phyloP scores from a whole-genome alignment of 2,888 invertebrate species.

The Danaus chrysippus region DNA sequence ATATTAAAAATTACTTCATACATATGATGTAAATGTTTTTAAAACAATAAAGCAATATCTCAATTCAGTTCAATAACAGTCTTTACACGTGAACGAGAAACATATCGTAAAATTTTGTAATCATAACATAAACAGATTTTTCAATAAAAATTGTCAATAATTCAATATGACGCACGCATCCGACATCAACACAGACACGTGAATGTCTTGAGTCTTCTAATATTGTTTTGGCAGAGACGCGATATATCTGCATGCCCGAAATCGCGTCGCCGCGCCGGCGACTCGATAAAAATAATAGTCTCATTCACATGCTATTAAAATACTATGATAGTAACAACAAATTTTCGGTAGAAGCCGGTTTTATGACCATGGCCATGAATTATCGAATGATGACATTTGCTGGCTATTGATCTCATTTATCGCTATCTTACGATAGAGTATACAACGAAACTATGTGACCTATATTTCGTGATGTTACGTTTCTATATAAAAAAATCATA shows the following conservation, averaged over 20 bases:
- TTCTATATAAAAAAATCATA: neutral
- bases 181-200: slow-evolving; percentile 39
- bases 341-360: slow-evolving; percentile 68
- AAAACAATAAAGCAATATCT: too few relatives aligned
- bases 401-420: slow-evolving; percentile 20
- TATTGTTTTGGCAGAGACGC: slow-evolving; percentile 60
- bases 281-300: slow-evolving; percentile 69
- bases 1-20: too few relatives aligned
- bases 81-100: too few relatives aligned
- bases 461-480: neutral
- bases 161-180: slow-evolving; percentile 22
- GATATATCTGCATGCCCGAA: slow-evolving; percentile 39
- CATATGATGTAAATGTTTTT: too few relatives aligned
- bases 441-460: neutral
- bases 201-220: slow-evolving; percentile 33
- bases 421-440: neutral
- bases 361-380: slow-evolving; percentile 61
- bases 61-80: too few relatives aligned
- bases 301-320: slow-evolving; percentile 65
- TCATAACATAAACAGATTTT: too few relatives aligned
- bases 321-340: slow-evolving; percentile 74
- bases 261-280: slow-evolving; percentile 54
- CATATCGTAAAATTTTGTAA: too few relatives aligned
- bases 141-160: slow-evolving; percentile 4
- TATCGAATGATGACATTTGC: slow-evolving; percentile 37